Base-by-base conservation (phyloP, 2,797 vertebrate genomes). In the Enteromius thamalakanensis region DNA sequence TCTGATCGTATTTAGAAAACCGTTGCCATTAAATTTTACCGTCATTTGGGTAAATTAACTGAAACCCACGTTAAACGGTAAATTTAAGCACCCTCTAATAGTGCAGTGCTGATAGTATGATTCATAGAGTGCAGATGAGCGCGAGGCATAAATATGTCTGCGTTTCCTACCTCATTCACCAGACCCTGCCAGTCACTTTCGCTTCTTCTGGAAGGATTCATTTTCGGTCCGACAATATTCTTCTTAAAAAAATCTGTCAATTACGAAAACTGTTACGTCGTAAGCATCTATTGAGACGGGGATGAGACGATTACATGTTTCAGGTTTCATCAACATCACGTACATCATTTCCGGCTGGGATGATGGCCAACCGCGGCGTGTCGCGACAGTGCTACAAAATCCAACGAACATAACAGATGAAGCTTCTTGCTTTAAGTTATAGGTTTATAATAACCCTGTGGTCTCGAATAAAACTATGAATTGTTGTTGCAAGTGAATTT, bases 111-210 rank as follows among this genome's bases (percentile, higher is more conserved):
- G 15, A 51, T 69, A 37, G 17, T 21, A 23, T 58, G 72, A 83
- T 77, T 83, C 64, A 83, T 14, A 37, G 23, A 19, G 65, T 70
- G 40, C 58, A 79, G 58, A 55, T 11, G 32, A 58, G 26, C 60
- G 23, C 11, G 10, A 62, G 9, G 29, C 71, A 76, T 45, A 21
- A 37, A 58, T n/a, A 67, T 55, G 49, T 81, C 37, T 45, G 64
- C 72, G 79, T 88, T 91, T 86, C 95, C 97, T 95, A 98, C 97
- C 97, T 99, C 97, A 87, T 91, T 96, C 86, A 97, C 91, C 88
- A 98, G 92, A 76, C 96, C 97, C 92, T 98, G 97, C 96, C 96
- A 97, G 91, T 98, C 97, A 87, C 94, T 95, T 90, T 98, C 97
- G 85, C 91, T 97, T 83, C 96, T 95, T 81, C 93, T 90, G 87